Conservation (phyloP, 2,797 vertebrate species). For the Harpagifer antarcticus region DNA sequence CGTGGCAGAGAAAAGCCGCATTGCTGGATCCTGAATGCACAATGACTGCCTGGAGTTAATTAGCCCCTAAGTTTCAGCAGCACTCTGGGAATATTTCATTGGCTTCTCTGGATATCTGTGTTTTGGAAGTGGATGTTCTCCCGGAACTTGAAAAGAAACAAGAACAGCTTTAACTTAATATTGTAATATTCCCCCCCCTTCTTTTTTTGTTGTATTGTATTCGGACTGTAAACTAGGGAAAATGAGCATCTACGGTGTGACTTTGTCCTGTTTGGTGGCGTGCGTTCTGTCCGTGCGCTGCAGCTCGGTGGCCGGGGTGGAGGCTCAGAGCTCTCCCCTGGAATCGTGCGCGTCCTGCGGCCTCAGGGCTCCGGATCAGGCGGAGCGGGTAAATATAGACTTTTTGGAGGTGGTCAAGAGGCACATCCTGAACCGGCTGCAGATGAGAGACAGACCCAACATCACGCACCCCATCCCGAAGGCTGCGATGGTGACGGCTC, state of each 20-base stretch:
- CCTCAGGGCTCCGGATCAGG: slow-evolving; percentile 87
- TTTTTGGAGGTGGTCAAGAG: slow-evolving; percentile 97
- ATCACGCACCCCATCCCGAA: slow-evolving; percentile 97
- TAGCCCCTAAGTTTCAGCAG: slow-evolving; percentile 25
- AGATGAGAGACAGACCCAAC: slow-evolving; percentile 96
- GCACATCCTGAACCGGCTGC: slow-evolving; percentile 94
- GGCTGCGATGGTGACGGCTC: slow-evolving; percentile 97
- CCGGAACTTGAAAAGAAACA: slow-evolving; percentile 32
- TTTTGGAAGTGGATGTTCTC: slow-evolving; percentile 46
- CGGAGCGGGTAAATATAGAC: slow-evolving; percentile 89
- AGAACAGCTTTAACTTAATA: slow-evolving; percentile 25
- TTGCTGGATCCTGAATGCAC: slow-evolving; percentile 37
- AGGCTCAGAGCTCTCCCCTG: slow-evolving; percentile 80
- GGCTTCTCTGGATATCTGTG: slow-evolving; percentile 51
- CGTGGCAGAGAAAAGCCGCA: slow-evolving; percentile 27
- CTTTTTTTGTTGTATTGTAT: background rate
- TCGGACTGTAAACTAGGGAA: slow-evolving; percentile 55
- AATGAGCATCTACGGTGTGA: slow-evolving; percentile 74
- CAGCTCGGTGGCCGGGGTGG: slow-evolving; percentile 73
- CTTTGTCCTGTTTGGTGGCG: slow-evolving; percentile 72
- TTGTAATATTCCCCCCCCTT: background rate
- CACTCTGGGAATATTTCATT: slow-evolving; percentile 50
- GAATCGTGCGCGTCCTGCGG: slow-evolving; percentile 94
- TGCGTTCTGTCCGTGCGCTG: slow-evolving; percentile 79
- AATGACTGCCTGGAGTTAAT: slow-evolving; percentile 41